phyloP scores from a whole-genome alignment of 2,888 invertebrate species.

The Athetis lepigone region DNA sequence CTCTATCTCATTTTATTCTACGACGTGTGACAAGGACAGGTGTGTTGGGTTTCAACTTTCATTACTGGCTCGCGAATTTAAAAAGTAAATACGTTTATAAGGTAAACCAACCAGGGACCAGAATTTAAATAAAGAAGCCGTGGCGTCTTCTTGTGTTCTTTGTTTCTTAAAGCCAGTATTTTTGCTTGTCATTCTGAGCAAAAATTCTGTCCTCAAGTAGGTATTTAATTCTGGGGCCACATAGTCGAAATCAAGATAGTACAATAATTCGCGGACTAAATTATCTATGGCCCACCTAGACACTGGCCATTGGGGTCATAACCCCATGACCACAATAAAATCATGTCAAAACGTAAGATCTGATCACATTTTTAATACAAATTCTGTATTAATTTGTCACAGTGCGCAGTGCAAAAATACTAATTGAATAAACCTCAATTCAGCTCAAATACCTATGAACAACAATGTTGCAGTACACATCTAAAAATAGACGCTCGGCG shows the following conservation, averaged over 20 bases:
- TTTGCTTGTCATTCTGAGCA: too few species aligned
- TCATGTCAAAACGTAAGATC: too few species aligned
- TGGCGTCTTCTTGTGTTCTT: not conserved
- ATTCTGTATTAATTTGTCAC: too few species aligned
- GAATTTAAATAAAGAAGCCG: conserved; percentile 7
- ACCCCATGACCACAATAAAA: too few species aligned
- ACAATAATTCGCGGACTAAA: too few species aligned
- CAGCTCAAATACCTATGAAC: conserved; percentile 13
- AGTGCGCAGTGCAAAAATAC: too few species aligned
- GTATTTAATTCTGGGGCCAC: too few species aligned
- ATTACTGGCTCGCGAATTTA: conserved; percentile 24
- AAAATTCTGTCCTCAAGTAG: too few species aligned
- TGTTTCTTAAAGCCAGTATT: not conserved
- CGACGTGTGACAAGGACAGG: conserved; percentile 15
- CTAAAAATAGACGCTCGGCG: conserved; percentile 27
- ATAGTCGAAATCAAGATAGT: too few species aligned
- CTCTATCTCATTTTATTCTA: conserved; percentile 21
- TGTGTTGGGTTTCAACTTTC: conserved; percentile 37
- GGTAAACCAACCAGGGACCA: not conserved
- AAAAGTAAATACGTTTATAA: conserved; percentile 8
- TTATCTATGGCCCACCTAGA: too few species aligned
- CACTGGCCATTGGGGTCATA: too few species aligned
- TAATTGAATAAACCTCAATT: conserved; percentile 18
- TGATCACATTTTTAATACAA: too few species aligned
- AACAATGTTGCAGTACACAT: not conserved